Evolutionary conservation across 64 coral and sea anemone genomes (phyloP), one percentile per base, ranked within the genome.

Genomic region (Trachythela sp.): DNA sequence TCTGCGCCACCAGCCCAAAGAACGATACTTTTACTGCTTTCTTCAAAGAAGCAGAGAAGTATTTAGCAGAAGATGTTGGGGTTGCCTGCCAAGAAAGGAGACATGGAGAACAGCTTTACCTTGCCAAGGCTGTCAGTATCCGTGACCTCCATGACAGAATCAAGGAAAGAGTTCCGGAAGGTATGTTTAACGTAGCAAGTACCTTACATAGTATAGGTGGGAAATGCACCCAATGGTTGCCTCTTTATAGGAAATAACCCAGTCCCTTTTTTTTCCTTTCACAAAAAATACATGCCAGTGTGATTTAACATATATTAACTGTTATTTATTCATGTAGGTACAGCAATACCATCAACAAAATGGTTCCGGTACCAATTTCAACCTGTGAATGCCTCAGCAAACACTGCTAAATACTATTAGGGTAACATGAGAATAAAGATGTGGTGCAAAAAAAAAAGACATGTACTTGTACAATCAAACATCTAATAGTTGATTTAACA

Each of bases 371-470:
- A 68, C 59, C 59, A 68, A 68, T 68, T 68, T 68, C 59, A 68
- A 31, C 59, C 59, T 6, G 30, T 31, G 30, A 68, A 68, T 14
- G 4, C 59, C 30, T 31, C 5, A n/a, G 59, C 59, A 22, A 68
- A 68, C 59, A 68, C 59, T 68, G 59, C 59, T n/a, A 68, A 68
- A 31, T 68, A 68, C 30, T 68, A n/a, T 68, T 6, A 68, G 59
- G 59, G 59, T n/a, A n/a, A 22, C 30, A 68, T 68, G 59, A 22
- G 30, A 68, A 68, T 68, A n/a, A 68, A 68, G 30, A 68, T 68
- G 59, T 68, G 59, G 59, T 68, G 30, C 59, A 68, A 68, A 68
- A 68, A 68, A 68, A 68, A 68, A 68, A 68, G 59, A 68, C 59
- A 68, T 2, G 59, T 68, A 68, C 59, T n/a, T 68, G 30, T 68